Evolutionary conservation across 2,797 vertebrate genomes (phyloP).

Genomic region (Semaprochilodus insignis): DNA sequence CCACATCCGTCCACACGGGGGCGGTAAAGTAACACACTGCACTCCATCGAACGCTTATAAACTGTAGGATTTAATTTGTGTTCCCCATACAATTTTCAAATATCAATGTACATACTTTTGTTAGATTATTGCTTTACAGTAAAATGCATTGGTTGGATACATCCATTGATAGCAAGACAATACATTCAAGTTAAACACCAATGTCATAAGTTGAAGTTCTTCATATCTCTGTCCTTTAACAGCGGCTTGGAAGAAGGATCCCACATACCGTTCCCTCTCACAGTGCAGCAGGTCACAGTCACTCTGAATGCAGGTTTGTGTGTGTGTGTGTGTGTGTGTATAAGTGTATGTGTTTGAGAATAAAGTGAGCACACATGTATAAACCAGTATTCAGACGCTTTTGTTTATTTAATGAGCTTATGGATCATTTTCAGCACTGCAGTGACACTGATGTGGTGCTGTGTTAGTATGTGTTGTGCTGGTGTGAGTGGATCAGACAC

Average conservation of each 20-base stretch:
- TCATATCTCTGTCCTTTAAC: conserved; percentile 33
- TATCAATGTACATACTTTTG: conserved; percentile 54
- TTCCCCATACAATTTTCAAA: conserved; percentile 63
- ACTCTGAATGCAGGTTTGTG: conserved; percentile 48
- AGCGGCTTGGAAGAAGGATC: conserved; percentile 49
- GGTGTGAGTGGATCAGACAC: too few relatives aligned
- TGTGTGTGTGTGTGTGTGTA: conserved; percentile 7
- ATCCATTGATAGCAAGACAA: conserved; percentile 70
- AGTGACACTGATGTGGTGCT: too few relatives aligned
- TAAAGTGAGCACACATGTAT: conserved; percentile 5
- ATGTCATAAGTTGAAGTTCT: conserved; percentile 55
- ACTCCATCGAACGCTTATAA: conserved; percentile 49
- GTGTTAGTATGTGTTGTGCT: too few relatives aligned
- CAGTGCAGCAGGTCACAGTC: conserved; percentile 67
- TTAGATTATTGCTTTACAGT: conserved; percentile 71
- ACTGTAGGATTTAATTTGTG: conserved; percentile 55
- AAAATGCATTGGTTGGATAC: conserved; percentile 70
- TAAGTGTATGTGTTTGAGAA: neutral
- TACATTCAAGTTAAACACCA: conserved; percentile 72
- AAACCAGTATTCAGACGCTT: neutral
- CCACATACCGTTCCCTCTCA: conserved; percentile 52
- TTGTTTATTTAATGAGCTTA: too few relatives aligned
- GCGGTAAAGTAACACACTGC: conserved; percentile 25
- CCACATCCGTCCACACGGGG: neutral
- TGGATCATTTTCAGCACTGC: too few relatives aligned